phyloP scores from a whole-genome alignment of 2,113 vertebrate genomes.

The Heliornis fulica region DNA sequence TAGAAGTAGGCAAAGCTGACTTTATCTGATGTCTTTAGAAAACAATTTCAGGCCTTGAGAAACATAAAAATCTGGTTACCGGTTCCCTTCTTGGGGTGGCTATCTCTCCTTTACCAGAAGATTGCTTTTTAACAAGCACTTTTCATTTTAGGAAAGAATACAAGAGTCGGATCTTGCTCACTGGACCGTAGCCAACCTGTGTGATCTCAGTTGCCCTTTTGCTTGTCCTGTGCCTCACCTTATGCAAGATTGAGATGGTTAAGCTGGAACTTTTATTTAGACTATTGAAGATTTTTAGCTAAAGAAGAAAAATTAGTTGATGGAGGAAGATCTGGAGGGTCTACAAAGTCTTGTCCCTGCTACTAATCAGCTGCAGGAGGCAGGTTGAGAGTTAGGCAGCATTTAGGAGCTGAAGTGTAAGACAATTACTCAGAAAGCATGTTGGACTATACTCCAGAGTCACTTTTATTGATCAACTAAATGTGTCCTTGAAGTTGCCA shows the following conservation, averaged over 20 bases:
- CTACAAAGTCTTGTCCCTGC: background rate
- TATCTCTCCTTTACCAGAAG: background rate
- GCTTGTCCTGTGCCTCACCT: background rate
- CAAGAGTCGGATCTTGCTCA: background rate
- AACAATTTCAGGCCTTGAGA: background rate
- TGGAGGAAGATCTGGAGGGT: background rate
- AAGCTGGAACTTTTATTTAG: background rate
- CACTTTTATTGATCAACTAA: background rate
- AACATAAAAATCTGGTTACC: background rate
- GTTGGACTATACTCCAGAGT: background rate
- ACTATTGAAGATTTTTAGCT: background rate
- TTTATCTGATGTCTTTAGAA: background rate
- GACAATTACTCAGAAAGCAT: background rate
- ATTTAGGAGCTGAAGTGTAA: background rate
- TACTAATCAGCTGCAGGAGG: background rate
- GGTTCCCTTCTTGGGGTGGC: background rate
- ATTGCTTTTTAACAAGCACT: background rate
- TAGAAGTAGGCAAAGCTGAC: background rate
- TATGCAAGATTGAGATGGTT: background rate
- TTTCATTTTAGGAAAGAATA: background rate
- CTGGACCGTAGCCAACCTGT: background rate
- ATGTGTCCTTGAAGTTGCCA: background rate
- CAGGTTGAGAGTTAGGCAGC: background rate
- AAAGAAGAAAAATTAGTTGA: background rate
- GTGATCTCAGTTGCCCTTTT: background rate